Evolutionary conservation across 1,140 invertebrate genomes (phyloP).

Genomic region (Berghia stephanieae): DNA sequence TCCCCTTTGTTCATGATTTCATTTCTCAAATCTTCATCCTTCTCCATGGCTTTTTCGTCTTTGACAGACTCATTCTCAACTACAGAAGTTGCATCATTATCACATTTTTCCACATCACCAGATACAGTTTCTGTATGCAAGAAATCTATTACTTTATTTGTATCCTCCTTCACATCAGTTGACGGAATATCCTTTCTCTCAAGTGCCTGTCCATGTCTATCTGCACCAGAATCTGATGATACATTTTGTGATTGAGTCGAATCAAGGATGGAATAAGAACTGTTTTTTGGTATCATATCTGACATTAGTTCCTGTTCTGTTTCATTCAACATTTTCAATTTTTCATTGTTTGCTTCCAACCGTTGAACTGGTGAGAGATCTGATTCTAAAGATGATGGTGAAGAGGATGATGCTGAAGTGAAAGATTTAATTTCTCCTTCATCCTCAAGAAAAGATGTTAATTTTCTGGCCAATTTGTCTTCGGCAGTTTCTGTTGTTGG

Average conservation of each 20-base stretch:
- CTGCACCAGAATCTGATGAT: no score
- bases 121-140: no score
- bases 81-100: no score
- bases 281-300: background rate
- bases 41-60: background rate
- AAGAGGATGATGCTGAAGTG: background rate
- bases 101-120: no score
- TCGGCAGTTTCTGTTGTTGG: conserved; percentile 18
- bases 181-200: no score
- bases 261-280: no score
- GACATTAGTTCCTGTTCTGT: background rate
- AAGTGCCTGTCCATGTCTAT: no score
- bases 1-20: background rate
- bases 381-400: background rate
- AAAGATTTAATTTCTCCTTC: background rate
- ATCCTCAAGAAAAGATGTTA: conserved; percentile 1
- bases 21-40: background rate
- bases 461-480: conserved; percentile 18
- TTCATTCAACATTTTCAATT: background rate
- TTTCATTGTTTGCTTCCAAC: background rate
- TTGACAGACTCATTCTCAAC: no score
- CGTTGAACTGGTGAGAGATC: background rate
- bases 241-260: no score
- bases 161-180: no score
- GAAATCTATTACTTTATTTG: no score